Evolutionary conservation across 2,113 vertebrate species (phyloP).

Genomic region (Drymodes brunneopygia): DNA sequence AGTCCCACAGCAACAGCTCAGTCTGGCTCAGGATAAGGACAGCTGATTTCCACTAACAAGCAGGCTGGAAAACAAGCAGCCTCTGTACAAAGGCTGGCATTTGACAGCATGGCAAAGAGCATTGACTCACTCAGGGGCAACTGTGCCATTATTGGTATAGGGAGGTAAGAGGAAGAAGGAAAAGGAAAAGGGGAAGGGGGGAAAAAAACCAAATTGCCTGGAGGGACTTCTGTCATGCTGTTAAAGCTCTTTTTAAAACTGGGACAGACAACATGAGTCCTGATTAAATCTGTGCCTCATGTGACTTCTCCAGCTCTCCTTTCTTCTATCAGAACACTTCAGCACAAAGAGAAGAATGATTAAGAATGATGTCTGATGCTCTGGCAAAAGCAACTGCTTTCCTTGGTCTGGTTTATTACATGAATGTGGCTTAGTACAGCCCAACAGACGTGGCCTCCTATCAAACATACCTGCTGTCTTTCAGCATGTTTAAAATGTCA

Average conservation of each 20-base stretch:
- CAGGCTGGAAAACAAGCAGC: background rate
- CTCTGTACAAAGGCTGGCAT: background rate
- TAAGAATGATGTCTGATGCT: background rate
- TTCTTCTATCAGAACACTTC: background rate
- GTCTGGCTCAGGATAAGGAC: background rate
- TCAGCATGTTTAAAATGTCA: constrained; percentile 88
- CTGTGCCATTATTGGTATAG: background rate
- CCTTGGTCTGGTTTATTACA: background rate
- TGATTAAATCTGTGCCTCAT: background rate
- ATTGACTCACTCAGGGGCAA: background rate
- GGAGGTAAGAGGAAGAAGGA: background rate
- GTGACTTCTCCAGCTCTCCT: background rate
- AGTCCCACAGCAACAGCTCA: background rate
- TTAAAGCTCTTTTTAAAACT: constrained; percentile 3
- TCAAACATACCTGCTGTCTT: constrained; percentile 83
- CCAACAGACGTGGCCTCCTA: background rate
- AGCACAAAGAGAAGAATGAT: background rate
- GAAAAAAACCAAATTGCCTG: background rate
- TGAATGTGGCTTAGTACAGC: background rate
- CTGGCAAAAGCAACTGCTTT: background rate
- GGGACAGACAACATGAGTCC: background rate
- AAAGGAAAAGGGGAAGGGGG: background rate
- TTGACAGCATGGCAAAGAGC: background rate
- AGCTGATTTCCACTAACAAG: background rate
- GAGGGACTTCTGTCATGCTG: background rate